Evolutionary conservation across 2,797 vertebrate genomes (phyloP).

Genomic region (Phoxinus dragarum): DNA sequence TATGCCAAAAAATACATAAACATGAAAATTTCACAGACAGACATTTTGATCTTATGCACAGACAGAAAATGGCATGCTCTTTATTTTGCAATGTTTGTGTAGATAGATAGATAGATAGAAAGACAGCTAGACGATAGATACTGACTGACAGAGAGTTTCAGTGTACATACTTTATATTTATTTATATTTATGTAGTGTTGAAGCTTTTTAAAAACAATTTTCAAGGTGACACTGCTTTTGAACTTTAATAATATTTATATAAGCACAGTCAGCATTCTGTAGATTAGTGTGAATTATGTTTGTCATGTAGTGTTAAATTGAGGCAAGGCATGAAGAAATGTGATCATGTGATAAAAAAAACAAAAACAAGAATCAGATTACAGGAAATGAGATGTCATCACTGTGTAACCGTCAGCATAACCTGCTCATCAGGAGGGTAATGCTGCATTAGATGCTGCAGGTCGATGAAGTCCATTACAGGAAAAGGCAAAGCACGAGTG

Average conservation of each 20-base stretch:
- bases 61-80: background rate
- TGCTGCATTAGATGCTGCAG: background rate
- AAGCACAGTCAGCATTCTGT: background rate
- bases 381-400: background rate
- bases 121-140: background rate
- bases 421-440: background rate
- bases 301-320: background rate
- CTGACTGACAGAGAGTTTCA: background rate
- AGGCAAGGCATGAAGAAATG: background rate
- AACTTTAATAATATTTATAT: background rate
- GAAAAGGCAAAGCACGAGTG: background rate
- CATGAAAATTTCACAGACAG: background rate
- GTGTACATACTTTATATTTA: constrained; percentile 3
- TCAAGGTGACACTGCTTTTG: background rate
- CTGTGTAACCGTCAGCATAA: background rate
- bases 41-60: background rate
- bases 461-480: constrained; percentile 8
- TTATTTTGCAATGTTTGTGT: background rate
- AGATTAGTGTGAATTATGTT: constrained; percentile 17
- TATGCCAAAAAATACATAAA: background rate
- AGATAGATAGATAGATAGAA: background rate
- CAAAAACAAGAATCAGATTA: background rate
- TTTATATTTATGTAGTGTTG: background rate
- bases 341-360: constrained; percentile 7
- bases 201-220: background rate